Base-by-base conservation (phyloP, 2,797 vertebrate genomes). In the Vireo griseus region DNA sequence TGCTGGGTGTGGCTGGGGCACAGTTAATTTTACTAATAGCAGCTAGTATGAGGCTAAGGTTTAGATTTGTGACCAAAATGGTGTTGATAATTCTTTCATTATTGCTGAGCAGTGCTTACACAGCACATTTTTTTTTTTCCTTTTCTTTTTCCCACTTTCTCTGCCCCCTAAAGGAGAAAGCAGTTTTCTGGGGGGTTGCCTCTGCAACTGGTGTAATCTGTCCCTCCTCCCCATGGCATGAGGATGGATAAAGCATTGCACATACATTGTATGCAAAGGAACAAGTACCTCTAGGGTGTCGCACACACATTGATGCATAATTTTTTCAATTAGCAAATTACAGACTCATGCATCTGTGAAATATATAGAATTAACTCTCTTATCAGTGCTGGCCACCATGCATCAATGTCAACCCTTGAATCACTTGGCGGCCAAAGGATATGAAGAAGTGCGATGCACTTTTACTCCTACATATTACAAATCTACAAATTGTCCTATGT, bases 181-280 rank as follows among this genome's bases (percentile, higher is more conserved):
- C 6, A 19, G 44, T 33, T 54, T 74, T 39, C 2, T 7, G 9
- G 12, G 39, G 33, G 11, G 4, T 6, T 92, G 16, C 9, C 10
- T 48, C 69, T 50, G n/a, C 42, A 47, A 63, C 35, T 47, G 37
- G 40, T 29, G 13, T 0, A 10, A 35, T 10, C 58, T 82, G 71
- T 55, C 25, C 29, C 8, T 75, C 29, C 16, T 77, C 29, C 51
- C 31, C 7, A 2, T 4, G 6, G 59, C 58, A 58, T 4, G 33
- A 78, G 31, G 24, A 57, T 25, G 48, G n/a, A 44, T 31, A 35
- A 69, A 20, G 7, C 66, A 59, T 3, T 55, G 33, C 40, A 31
- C 2, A 2, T 7, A n/a, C 3, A 1, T 5, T 8, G 19, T 5
- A 21, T 29, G 18, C n/a, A 33, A 74, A 65, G 0, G 0, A 66